phyloP scores from a whole-genome alignment of 2,113 vertebrate species.

The Heloderma charlesbogerti region DNA sequence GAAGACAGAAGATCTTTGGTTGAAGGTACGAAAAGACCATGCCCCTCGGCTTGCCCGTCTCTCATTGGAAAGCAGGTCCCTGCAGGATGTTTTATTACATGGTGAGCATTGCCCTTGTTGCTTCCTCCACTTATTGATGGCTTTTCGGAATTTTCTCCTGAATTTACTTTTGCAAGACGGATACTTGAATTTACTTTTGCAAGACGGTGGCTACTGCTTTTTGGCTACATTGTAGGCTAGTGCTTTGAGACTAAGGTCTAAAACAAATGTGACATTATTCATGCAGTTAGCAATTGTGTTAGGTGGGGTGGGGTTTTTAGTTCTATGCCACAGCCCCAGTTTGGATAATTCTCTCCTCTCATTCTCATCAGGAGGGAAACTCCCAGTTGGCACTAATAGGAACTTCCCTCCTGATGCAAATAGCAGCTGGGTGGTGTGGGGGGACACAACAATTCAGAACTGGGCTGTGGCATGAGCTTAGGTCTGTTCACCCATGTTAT shows the following conservation, averaged over 20 bases:
- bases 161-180: neutral
- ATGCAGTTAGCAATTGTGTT: neutral
- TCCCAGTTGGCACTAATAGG: no score
- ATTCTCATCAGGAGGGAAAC: no score
- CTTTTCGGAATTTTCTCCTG: neutral
- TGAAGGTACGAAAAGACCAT: conserved; percentile 95
- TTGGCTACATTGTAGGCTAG: neutral
- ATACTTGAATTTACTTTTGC: neutral
- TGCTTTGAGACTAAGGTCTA: neutral
- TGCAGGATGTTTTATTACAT: conserved; percentile 91
- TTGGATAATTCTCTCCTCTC: no score
- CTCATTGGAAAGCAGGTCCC: conserved; percentile 94
- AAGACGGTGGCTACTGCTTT: neutral
- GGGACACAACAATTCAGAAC: no score
- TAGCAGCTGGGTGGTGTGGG: no score
- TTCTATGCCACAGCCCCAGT: no score
- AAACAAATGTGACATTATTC: neutral
- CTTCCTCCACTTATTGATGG: neutral
- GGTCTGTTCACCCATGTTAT: no score
- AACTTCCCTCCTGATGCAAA: no score
- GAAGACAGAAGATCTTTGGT: conserved; percentile 96
- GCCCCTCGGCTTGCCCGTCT: conserved; percentile 94
- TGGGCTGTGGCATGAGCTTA: no score
- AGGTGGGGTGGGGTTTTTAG: no score
- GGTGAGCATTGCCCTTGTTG: conserved; percentile 76